phyloP scores from a whole-genome alignment of 2,113 vertebrate species.

The Lampris incognitus region DNA sequence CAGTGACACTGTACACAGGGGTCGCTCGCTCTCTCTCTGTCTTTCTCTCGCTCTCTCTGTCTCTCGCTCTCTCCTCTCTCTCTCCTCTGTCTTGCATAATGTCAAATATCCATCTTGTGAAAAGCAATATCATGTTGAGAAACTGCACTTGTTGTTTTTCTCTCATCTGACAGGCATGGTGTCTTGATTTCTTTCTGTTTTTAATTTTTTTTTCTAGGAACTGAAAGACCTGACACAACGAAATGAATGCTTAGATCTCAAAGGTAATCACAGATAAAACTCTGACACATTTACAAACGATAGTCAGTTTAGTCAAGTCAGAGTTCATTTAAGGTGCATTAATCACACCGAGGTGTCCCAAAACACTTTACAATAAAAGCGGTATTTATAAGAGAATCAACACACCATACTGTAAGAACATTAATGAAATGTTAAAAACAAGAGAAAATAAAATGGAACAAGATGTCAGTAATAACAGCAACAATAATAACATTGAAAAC shows the following conservation, averaged over 20 bases:
- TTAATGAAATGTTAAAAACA: too few relatives aligned
- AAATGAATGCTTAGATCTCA: slow-evolving; percentile 92
- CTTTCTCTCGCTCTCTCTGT: too few relatives aligned
- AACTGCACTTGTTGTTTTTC: not conserved
- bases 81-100: not conserved
- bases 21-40: not conserved
- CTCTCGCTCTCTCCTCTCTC: too few relatives aligned
- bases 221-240: slow-evolving; percentile 88
- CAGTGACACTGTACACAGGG: too few relatives aligned
- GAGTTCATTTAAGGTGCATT: too few relatives aligned
- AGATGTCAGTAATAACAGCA: too few relatives aligned
- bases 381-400: too few relatives aligned
- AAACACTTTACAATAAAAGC: too few relatives aligned
- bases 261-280: slow-evolving; percentile 80
- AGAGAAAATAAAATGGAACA: too few relatives aligned
- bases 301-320: not conserved
- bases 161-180: not conserved
- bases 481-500: too few relatives aligned
- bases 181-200: not conserved
- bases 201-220: slow-evolving; percentile 80
- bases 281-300: not conserved
- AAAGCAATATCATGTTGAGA: slow-evolving; percentile 8
- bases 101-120: slow-evolving; percentile 29
- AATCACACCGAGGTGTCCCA: too few relatives aligned
- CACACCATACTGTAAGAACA: too few relatives aligned